Percentiles rank a stretch among this genome's conserved stretches.
Conservation (phyloP, 2,113 vertebrate genomes). For the Zosterops pallidus region DNA sequence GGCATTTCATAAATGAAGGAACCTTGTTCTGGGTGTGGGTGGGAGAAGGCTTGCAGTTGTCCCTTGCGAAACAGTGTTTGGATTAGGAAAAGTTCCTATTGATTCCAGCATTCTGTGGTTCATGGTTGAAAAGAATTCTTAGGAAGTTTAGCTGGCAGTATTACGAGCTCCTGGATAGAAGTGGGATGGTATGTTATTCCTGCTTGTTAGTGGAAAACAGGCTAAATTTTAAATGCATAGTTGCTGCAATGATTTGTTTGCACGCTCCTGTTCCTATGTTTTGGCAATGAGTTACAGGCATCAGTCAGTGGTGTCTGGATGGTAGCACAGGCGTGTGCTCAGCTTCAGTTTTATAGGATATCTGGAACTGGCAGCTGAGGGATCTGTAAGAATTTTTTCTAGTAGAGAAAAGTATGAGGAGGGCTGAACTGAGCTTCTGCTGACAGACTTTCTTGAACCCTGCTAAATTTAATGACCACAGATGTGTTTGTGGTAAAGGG, state of each 20-base stretch:
- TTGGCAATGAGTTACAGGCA: not conserved
- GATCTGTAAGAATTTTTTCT: not conserved
- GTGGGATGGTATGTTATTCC: not conserved
- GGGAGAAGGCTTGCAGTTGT: not conserved
- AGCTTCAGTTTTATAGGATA: not conserved
- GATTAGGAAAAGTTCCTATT: not conserved
- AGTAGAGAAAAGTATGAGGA: not conserved
- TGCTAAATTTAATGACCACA: not conserved
- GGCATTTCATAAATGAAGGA: slow-evolving; percentile 4
- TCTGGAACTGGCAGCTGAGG: not conserved
- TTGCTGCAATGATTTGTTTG: not conserved
- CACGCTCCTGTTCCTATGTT: not conserved
- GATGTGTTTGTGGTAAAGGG: not conserved
- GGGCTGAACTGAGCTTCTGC: not conserved
- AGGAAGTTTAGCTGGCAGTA: not conserved
- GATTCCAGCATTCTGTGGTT: not conserved
- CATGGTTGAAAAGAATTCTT: not conserved
- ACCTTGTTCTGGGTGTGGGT: not conserved
- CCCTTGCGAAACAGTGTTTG: not conserved
- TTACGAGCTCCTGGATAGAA: not conserved
- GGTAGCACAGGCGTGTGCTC: not conserved
- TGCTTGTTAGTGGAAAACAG: not conserved
- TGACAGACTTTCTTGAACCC: slow-evolving; percentile 1
- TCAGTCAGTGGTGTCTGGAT: not conserved
- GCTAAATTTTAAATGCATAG: not conserved